Percentiles rank a stretch among this genome's conserved stretches.
Conservation (phyloP, 2,888 invertebrate species). For the Andrena trimmerana region DNA sequence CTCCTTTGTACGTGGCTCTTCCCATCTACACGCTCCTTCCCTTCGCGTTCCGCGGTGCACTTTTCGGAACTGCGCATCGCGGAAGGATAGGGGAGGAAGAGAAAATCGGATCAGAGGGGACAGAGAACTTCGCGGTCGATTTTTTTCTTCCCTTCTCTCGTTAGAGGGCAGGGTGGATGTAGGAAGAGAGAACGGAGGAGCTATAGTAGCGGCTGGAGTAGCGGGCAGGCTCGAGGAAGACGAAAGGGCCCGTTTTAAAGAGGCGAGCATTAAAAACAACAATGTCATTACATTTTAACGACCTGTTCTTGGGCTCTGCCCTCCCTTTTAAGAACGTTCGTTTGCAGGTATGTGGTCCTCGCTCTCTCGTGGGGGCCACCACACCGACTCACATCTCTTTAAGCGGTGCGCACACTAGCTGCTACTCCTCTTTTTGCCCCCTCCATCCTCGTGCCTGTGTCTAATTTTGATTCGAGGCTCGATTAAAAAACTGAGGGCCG, state of each 20-base stretch:
- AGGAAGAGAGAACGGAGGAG: slow-evolving; percentile 53
- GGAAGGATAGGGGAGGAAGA: not conserved
- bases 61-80: not conserved
- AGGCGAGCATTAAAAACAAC: slow-evolving; percentile 82
- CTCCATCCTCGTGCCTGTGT: slow-evolving; percentile 36
- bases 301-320: slow-evolving; percentile 79
- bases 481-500: not conserved
- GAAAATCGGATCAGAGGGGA: slow-evolving; percentile 28
- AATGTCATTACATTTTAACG: slow-evolving; percentile 83
- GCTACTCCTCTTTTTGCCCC: slow-evolving; percentile 1
- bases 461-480: not conserved
- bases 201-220: slow-evolving; percentile 79
- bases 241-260: slow-evolving; percentile 85
- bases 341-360: slow-evolving; percentile 80
- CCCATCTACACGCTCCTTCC: not conserved
- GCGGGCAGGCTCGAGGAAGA: slow-evolving; percentile 82
- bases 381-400: slow-evolving; percentile 55
- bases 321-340: slow-evolving; percentile 76
- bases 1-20: not conserved
- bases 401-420: slow-evolving; percentile 63
- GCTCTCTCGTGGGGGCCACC: slow-evolving; percentile 65
- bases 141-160: slow-evolving; percentile 8
- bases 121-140: slow-evolving; percentile 24
- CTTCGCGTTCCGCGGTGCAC: not conserved
- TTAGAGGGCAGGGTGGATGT: slow-evolving; percentile 40